A percentile compares a stretch with the other conserved stretches of the same genome.
phyloP scores from a whole-genome alignment of 2,888 invertebrate species.

The Drosophila lutescens region DNA sequence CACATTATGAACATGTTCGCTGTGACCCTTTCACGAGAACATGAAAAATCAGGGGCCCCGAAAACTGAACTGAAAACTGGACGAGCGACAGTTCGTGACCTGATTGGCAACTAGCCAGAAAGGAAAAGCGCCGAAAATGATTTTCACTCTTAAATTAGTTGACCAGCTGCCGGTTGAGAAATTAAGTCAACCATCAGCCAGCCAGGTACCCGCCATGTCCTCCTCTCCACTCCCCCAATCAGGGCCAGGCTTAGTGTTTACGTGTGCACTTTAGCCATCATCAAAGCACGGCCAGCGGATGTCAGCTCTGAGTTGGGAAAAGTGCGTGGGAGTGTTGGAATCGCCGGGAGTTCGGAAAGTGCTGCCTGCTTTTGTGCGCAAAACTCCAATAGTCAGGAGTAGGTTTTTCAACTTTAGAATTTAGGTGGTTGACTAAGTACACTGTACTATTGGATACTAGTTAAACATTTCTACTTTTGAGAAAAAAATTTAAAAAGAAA shows the following conservation, averaged over 20 bases:
- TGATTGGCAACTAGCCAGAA: slow-evolving; percentile 66
- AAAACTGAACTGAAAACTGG: slow-evolving; percentile 51
- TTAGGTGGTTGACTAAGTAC: not conserved
- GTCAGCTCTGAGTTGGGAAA: slow-evolving; percentile 8
- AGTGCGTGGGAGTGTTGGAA: slow-evolving; percentile 10
- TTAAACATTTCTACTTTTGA: not conserved
- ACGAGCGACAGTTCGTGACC: slow-evolving; percentile 62
- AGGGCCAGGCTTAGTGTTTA: slow-evolving; percentile 68
- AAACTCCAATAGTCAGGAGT: not conserved
- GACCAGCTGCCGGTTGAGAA: slow-evolving; percentile 49
- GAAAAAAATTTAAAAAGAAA: no score
- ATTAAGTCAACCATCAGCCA: slow-evolving; percentile 59
- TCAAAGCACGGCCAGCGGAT: slow-evolving; percentile 38
- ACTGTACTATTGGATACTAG: not conserved
- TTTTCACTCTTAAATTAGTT: slow-evolving; percentile 61
- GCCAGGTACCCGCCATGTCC: slow-evolving; percentile 2
- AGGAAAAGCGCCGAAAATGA: slow-evolving; percentile 18
- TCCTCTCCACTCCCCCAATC: no score
- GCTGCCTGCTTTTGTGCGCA: slow-evolving; percentile 7
- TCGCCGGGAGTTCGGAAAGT: slow-evolving; percentile 4
- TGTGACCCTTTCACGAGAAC: slow-evolving; percentile 46
- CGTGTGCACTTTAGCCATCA: slow-evolving; percentile 72
- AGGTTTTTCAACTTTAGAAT: not conserved
- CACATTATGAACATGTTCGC: slow-evolving; percentile 74
- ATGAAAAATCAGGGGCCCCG: slow-evolving; percentile 31